Evolutionary conservation across 2,888 invertebrate genomes (phyloP), one percentile per base, ranked within the genome.

Genomic region (Nymphalis c-album): DNA sequence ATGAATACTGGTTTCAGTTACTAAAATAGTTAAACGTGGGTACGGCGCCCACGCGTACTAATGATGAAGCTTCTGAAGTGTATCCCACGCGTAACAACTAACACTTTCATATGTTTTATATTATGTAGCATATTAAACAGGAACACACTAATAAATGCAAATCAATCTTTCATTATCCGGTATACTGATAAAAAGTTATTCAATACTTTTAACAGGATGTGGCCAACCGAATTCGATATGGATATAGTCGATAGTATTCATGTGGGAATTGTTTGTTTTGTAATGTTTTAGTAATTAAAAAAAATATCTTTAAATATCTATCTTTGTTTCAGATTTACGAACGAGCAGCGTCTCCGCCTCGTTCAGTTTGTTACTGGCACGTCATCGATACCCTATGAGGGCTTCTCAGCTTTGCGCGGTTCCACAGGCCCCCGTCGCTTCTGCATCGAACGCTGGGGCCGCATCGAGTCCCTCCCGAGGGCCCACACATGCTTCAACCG

Each of bases 401-500:
- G 99, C 1, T 99, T 99, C 91, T 94, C 98, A 0, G 98, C 98
- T 3, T 91, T 99, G 67, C 94, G 99, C 53, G 99, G 99, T 65
- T 98, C 98, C 8, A 98, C 98, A 57, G 99, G 99, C 1, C 98
- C 98, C 50, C 94, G 98, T 18, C 96, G 98, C 78, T 99, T 98
- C 93, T 98, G 98, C 91, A 97, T 98, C 77, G 98, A 99, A 88
- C 98, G 98, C 85, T 98, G 98, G 98, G 98, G 98, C 72, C 96
- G 97, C 84, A 96, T 97, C 46, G 97, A 98, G 85, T 97, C 98
- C 78, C 93, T 98, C 78, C 98, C 98, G 31, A 94, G 98, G 75
- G 98, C 99, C 1, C 99, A 99, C 90, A 99, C 99, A 5, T 99
- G 99, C 92, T 99, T 99, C 93, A 99, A 99, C 93, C 94, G 99